Percentiles rank a stretch among this genome's conserved stretches.
Conservation (phyloP, 1,140 invertebrate genomes). For the Arctopsyche grandis region DNA sequence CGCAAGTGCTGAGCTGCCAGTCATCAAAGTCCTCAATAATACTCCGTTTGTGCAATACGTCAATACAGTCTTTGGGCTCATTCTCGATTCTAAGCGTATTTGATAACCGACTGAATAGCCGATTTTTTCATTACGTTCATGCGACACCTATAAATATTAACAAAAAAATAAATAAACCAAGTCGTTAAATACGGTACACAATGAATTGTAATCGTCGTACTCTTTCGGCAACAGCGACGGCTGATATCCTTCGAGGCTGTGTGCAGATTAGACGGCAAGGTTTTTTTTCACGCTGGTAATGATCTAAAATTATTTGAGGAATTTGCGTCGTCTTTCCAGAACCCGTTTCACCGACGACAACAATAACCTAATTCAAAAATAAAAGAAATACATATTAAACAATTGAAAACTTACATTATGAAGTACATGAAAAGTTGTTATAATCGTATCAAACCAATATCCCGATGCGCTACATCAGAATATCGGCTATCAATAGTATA, state of each 20-base stretch:
- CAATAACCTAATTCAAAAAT: constrained; percentile 60
- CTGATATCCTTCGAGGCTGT: constrained; percentile 91
- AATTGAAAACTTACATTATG: too few relatives aligned
- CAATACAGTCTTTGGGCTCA: constrained; percentile 82
- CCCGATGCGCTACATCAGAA: not conserved
- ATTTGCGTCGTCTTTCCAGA: constrained; percentile 93
- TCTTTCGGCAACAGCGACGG: constrained; percentile 85
- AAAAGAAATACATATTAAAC: too few relatives aligned
- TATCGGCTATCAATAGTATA: too few relatives aligned
- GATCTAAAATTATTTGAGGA: constrained; percentile 90
- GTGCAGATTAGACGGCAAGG: constrained; percentile 91
- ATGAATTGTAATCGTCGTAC: constrained; percentile 51
- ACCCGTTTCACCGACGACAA: constrained; percentile 85
- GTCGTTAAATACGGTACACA: not conserved
- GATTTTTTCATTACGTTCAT: constrained; percentile 87
- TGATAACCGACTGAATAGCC: constrained; percentile 94
- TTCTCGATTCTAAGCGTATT: constrained; percentile 86
- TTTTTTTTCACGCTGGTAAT: constrained; percentile 71
- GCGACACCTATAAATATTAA: constrained; percentile 66
- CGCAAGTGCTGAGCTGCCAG: constrained; percentile 72
- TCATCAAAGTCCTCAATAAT: constrained; percentile 86
- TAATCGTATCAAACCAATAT: not conserved
- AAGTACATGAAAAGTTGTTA: too few relatives aligned
- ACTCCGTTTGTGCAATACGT: constrained; percentile 95
- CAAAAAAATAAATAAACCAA: not conserved